Conservation (phyloP, 2,113 vertebrate genomes). For the Myrmecobius fasciatus region DNA sequence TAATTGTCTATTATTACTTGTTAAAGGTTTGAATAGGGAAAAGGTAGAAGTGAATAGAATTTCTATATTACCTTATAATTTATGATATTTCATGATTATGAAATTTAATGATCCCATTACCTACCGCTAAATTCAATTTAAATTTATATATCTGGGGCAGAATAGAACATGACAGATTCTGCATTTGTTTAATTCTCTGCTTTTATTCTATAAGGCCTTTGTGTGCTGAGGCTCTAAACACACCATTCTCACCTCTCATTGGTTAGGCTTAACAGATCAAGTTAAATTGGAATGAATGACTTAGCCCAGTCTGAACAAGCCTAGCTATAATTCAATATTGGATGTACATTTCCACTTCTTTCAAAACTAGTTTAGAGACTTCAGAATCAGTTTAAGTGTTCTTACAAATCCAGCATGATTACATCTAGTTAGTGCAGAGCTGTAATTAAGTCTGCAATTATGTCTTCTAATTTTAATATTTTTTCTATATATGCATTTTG, state of each 20-base stretch:
- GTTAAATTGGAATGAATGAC: constrained; percentile 32
- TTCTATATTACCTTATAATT: background rate
- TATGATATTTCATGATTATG: background rate
- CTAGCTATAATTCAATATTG: constrained; percentile 11
- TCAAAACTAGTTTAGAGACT: constrained; percentile 19
- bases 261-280: constrained; percentile 3
- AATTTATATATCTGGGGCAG: background rate
- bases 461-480: constrained; percentile 44
- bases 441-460: constrained; percentile 45
- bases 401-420: constrained; percentile 20
- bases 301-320: background rate
- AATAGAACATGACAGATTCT: background rate
- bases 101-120: background rate
- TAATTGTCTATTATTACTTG: background rate
- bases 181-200: background rate
- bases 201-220: background rate
- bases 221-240: background rate
- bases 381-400: constrained; percentile 65
- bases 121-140: background rate
- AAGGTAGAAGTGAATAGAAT: background rate
- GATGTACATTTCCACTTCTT: background rate
- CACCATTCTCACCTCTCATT: background rate
- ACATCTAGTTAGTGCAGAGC: background rate
- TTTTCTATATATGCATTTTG: constrained; percentile 62
- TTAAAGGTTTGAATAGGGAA: constrained; percentile 10